phyloP scores from a whole-genome alignment of 35 echinoderm and acorn worm genomes.

The Chiridota heheva region DNA sequence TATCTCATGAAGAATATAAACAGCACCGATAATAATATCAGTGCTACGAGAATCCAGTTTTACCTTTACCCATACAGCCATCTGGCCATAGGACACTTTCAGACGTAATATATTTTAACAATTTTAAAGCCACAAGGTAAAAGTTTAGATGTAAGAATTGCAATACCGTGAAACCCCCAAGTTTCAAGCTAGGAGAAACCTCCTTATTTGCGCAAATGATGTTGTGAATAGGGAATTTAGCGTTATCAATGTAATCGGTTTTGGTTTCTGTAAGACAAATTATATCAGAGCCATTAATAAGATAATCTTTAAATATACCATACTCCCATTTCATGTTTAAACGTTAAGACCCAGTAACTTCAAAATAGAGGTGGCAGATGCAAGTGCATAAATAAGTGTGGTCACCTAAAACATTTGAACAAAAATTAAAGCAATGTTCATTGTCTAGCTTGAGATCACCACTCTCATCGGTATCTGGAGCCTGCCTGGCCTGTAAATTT shows the following conservation, averaged over 20 bases:
- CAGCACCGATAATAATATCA: conserved; percentile 3
- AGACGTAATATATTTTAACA: background rate
- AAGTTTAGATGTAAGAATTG: background rate
- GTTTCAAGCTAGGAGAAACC: no score
- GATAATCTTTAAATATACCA: background rate
- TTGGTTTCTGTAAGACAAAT: conserved; percentile 12
- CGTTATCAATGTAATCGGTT: background rate
- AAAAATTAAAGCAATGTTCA: background rate
- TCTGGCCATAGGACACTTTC: conserved; percentile 39
- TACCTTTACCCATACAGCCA: conserved; percentile 25
- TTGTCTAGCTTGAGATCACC: background rate
- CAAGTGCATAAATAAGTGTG: background rate
- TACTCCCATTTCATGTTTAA: no score
- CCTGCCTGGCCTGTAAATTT: background rate
- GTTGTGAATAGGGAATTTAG: background rate
- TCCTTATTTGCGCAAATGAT: background rate
- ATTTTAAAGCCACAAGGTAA: background rate
- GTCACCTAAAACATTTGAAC: background rate
- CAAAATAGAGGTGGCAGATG: background rate
- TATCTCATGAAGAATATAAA: conserved; percentile 19
- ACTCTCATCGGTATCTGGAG: background rate
- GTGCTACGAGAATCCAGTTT: background rate
- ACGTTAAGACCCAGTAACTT: background rate
- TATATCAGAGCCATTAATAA: background rate
- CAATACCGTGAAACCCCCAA: background rate